Conservation (phyloP, 1,140 invertebrate genomes). For the Drosophila watanabei region DNA sequence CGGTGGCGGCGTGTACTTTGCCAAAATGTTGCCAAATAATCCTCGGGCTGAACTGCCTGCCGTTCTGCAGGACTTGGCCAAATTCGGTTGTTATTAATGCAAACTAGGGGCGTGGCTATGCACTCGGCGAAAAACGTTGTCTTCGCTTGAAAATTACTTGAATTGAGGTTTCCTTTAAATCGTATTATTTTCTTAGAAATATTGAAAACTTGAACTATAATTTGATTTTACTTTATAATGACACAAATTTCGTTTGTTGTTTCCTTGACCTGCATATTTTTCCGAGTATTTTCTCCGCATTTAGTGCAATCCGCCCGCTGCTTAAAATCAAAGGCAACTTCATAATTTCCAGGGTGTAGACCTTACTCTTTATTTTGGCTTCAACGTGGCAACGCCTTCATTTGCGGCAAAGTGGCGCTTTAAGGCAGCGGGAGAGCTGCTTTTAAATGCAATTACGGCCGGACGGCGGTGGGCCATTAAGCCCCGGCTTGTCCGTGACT, state of each 20-base stretch:
- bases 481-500: constrained; percentile 30
- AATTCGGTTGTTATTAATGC: constrained; percentile 64
- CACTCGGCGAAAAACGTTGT: constrained; percentile 14
- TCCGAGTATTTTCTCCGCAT: not conserved
- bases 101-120: constrained; percentile 46
- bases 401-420: constrained; percentile 55
- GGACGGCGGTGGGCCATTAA: constrained; percentile 46
- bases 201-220: no score
- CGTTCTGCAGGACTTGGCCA: constrained; percentile 23
- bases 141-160: not conserved
- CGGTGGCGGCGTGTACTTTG: constrained; percentile 38
- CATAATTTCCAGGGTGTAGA: constrained; percentile 7
- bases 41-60: constrained; percentile 29
- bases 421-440: constrained; percentile 48
- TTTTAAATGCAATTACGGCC: constrained; percentile 56
- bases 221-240: not conserved
- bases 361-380: constrained; percentile 14
- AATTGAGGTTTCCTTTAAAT: not conserved
- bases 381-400: constrained; percentile 50
- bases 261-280: not conserved
- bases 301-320: not conserved
- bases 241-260: no score
- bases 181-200: not conserved
- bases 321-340: constrained; percentile 19
- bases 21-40: constrained; percentile 64